Base-by-base conservation (phyloP, 2,797 vertebrate species). In the Girardinus metallicus region DNA sequence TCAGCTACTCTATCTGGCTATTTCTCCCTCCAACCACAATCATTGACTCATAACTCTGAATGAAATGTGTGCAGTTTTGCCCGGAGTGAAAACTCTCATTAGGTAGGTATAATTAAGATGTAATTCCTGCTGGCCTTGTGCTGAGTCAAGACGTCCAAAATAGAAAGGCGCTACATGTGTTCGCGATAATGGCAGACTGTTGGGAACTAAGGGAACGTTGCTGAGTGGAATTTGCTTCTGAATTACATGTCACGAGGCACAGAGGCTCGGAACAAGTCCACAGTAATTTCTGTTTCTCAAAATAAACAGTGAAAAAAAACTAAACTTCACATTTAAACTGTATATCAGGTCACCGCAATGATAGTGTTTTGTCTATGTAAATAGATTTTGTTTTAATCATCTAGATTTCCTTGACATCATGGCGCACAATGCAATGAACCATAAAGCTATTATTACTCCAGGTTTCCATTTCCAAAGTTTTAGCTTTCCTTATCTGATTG, bases 101-200 rank as follows among this genome's bases (percentile, higher is more conserved):
- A 93, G 86, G 85, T 87, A 87, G 89, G 90, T 93, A 91, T 93
- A 95, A 94, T 94, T 94, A 91, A 92, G 81, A 90, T 91, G 87
- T 87, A 83, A 92, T 92, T 90, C 80, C 84, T 89, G 90, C 91
- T 79, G 78, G 80, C 82, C 79, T 64, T n/a, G 77, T 36, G 85
- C 92, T 94, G 93, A 96, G 86, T 95, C 95, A 95, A 80, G 90
- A 83, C 80, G 73, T 91, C 81, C 41, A 47, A 87, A 93, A 93
- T 82, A 90, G 88, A 88, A 91, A 88, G 85, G 71, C 68, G 72
- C 73, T 82, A 82, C 85, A 88, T 83, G 57, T 85, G 90, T 78
- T 76, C 43, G 74, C 62, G 23, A 87, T 92, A 92, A 94, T 92
- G 85, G 85, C 87, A 92, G 87, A 88, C 86, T 90, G 31, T 81